Base-by-base conservation (phyloP, 2,113 vertebrate species). In the Dicentrarchus labrax region DNA sequence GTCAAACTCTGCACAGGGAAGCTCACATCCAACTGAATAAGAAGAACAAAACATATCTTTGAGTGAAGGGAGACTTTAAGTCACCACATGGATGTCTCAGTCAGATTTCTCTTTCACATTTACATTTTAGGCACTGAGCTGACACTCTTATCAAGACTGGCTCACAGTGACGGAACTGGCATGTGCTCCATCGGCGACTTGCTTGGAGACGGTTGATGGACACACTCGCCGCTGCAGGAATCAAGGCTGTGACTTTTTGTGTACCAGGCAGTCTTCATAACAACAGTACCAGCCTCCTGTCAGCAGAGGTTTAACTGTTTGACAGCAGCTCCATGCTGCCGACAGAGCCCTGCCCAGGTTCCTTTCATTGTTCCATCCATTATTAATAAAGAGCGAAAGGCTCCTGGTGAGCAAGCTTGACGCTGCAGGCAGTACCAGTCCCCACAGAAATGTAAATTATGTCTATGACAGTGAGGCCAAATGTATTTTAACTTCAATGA, bases 331-430 rank as follows among this genome's bases (percentile, higher is more conserved):
- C 3, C 48, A 30, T 70, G 64, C 72, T 47, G 47, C 61, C 48
- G 2, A 71, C 83, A 78, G 22, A 82, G 51, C 61, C 56, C 57
- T 78, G 84, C 71, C n/a, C 75, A 69, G 74, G 47, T 72, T 83
- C 70, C 78, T 89, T 88, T 86, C 65, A 82, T 88, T 88, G 57
- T 74, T 84, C 43, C 76, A 80, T 89, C 54, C 36, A 91, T 89
- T 87, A 88, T 92, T 88, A 86, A 92, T 83, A 80, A 78, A 78
- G 56, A 74, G 39, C 70, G 56, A 85, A 87, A 83, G 81, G 65
- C 86, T 90, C 57, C 74, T 62, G 80, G 74, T 76, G 79, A 78
- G 84, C 38, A 16, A 36, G 17, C 24, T 68, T 61, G 24, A 56
- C 3, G 51, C 82, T 82, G 76, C 36, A 82, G 80, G 84, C 86